Base-by-base conservation (phyloP, 2,113 vertebrate species). In the Pongo abelii region DNA sequence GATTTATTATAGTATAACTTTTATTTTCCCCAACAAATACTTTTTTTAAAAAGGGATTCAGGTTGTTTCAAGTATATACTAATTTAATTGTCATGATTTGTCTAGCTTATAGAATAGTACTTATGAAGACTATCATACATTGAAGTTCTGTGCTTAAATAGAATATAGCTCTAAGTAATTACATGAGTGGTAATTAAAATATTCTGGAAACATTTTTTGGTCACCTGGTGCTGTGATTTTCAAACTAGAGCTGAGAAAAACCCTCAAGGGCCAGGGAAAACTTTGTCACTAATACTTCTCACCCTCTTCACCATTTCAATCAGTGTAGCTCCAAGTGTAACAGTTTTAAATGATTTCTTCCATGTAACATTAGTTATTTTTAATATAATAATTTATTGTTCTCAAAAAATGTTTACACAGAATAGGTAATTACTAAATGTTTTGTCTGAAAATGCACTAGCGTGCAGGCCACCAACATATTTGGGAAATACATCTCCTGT, bases 371-470 rank as follows among this genome's bases (percentile, higher is more conserved):
- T 14, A 64, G 61, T 87, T 67, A 75, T 59, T 97, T 93, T 96
- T 80, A 93, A 75, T 43, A 79, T 30, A 55, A 40, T 40, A 75
- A 46, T 70, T 80, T 16, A 64, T 85, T 89, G 48, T 92, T 72
- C 17, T 57, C 8, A 43, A 64, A 23, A 91, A 52, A 8, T 61
- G 30, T 77, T 43, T 83, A 30, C 89, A 4, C 52, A 57, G 43
- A 67, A 86, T 35, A 67, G 8, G 14, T 32, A 50, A 74, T 55
- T n/a, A 13, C 79, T 17, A 23, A 61, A 7, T 64, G n/a, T 85
- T 95, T 43, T 48, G 18, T 95, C 69, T 95, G 90, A 92, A 94
- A 87, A 75, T 25, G 7, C 16, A 48, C 17, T n/a, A 84, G 48
- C 8, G 46, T 17, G 16, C 3, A 35, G 6, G 23, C 61, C 78